These are phyloP conservation scores for Spodoptera exigua DNA, from an alignment of 2,888 invertebrate species.

Conservation along the genomic window DNA sequence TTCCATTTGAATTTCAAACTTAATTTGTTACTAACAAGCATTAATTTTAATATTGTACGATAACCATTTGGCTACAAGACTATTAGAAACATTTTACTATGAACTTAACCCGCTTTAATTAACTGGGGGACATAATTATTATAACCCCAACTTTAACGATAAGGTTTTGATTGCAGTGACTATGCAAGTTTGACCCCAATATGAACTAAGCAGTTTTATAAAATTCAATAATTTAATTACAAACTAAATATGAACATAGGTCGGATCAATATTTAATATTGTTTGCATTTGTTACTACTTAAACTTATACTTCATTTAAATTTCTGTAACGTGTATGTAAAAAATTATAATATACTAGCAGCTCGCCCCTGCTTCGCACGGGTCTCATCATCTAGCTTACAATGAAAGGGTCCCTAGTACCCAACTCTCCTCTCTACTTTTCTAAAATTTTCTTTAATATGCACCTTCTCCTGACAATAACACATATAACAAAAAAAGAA, in stretches of 20 bases:
- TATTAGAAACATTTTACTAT: slow-evolving; percentile 35
- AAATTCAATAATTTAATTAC: slow-evolving; percentile 20
- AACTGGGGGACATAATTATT: slow-evolving; percentile 48
- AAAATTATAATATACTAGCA: too few species aligned
- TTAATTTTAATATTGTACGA: not conserved
- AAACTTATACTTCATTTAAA: too few species aligned
- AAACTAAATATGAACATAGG: slow-evolving; percentile 2
- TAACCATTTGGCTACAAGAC: slow-evolving; percentile 21
- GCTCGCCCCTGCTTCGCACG: too few species aligned
- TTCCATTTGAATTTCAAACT: not conserved
- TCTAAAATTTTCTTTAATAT: too few species aligned
- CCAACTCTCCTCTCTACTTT: too few species aligned
- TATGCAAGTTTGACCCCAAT: slow-evolving; percentile 52
- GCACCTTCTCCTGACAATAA: too few species aligned
- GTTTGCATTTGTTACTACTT: not conserved
- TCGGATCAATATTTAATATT: not conserved
- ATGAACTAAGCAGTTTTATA: slow-evolving; percentile 26
- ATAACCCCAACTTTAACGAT: slow-evolving; percentile 51
- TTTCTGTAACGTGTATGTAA: too few species aligned
- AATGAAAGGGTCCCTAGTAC: too few species aligned
- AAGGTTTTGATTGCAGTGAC: slow-evolving; percentile 55
- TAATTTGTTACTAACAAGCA: not conserved
- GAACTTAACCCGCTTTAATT: slow-evolving; percentile 45
- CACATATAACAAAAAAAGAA: too few species aligned
- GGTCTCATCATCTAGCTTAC: too few species aligned